Base-by-base conservation (phyloP, 1,140 invertebrate genomes). In the Zaprionus ornatus region DNA sequence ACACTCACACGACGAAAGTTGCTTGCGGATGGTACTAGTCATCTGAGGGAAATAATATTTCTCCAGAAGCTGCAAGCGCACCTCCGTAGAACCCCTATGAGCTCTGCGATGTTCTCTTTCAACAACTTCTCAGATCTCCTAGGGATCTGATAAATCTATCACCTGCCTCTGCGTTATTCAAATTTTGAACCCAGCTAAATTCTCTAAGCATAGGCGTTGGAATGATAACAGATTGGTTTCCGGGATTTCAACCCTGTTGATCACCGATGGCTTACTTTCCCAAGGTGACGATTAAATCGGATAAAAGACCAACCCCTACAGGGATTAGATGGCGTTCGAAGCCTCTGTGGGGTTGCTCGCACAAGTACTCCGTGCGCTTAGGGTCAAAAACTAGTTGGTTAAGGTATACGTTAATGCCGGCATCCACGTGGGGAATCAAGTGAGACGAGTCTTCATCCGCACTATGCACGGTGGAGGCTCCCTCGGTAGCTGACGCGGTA, bases 21-120 rank as follows among this genome's bases (percentile, higher is more conserved):
- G 29, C 3, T 9, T 13, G 0, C 52, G 35, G 21, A 56, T 55
- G 4, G 13, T 35, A 7, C 42, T 63, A 1, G 66, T 3, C 65
- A 69, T 54, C 35, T 15, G 32, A 2, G 52, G 66, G 19, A 70
- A 75, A 59, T 70, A 64, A 10, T 17, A 74, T 19, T 29, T 48
- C 10, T 74, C 32, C 5, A 52, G n/a, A 1, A 64, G 29, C 17
- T 69, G 66, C 1, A 56, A 2, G 1, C 19, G 17, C 13, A 69
- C 19, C 12, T 74, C 60, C 12, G 42, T 40, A 0, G 60, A 17
- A 4, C 19, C 40, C 19, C 72, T 62, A 27, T 74, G 65, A 1
- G 64, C 72, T 1, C 65, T 74, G 5, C 35, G 13, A 40, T 74
- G 72, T 19, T 69, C 65, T 6, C 54, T 61, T n/a, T 66, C 57